Evolutionary conservation across 2,888 invertebrate species (phyloP), one percentile per base, ranked within the genome.

Genomic region (Lamellibrachia columna): DNA sequence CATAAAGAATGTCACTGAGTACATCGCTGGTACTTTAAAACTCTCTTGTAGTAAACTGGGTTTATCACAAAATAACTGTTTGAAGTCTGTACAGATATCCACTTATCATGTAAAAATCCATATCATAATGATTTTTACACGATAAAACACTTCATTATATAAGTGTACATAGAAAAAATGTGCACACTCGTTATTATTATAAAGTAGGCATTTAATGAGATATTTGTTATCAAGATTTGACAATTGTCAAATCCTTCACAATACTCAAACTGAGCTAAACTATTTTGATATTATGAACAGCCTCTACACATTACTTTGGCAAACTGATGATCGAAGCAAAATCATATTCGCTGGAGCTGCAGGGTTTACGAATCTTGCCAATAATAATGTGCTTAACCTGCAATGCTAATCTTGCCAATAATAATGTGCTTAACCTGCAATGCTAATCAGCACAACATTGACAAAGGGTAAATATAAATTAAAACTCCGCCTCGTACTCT

Each of bases 241-340:
- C 75, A 75, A 75, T n/a, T 75, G 75, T 75, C 75, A 75, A 75
- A 75, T 75, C 75, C 75, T 75, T 75, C 75, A 75, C 0, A 75
- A 75, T n/a, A 22, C n/a, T 75, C 75, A 75, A 75, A 75, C 75
- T 75, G 75, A 75, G 75, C 15, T 75, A 75, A 75, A 75, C 75
- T 22, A 75, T 75, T 75, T 15, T 75, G 15, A 75, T 15, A 75
- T 15, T 75, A 15, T 15, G 15, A 60, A 3, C 15, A 7, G 9
- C 55, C 55, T 60, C 11, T 58, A 58, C 11, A 8, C 8, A 15
- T 58, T 58, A 58, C 58, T 58, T 58, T 58, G 15, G 58, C 8
- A 7, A 58, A 11, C 75, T 75, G 15, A 22, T 75, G 55, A 55
- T 75, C 1, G 22, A 75, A 22, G 22, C 2, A 75, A 75, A 75